phyloP scores from a whole-genome alignment of 2,113 vertebrate genomes.

The Lates calcarifer region DNA sequence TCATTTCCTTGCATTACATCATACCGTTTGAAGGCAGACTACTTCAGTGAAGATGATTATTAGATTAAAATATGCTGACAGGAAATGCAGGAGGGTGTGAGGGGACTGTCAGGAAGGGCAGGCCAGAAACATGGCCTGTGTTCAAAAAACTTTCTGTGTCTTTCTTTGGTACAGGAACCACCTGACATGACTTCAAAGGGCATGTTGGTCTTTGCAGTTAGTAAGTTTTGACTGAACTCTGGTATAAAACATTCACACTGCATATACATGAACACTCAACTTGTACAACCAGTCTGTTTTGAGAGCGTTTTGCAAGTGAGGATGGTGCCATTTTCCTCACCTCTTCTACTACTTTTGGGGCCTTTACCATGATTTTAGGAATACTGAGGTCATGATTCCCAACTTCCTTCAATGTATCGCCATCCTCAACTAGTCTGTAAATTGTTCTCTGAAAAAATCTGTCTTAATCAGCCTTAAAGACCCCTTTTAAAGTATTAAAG shows the following conservation, averaged over 20 bases:
- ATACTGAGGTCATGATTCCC: not conserved
- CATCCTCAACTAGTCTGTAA: not conserved
- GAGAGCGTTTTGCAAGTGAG: not conserved
- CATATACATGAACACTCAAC: not conserved
- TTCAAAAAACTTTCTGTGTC: not conserved
- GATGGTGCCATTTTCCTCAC: too few relatives aligned
- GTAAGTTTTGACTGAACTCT: not conserved
- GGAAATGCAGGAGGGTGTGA: slow-evolving; percentile 32
- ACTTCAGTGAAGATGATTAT: slow-evolving; percentile 6
- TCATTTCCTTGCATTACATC: slow-evolving; percentile 54
- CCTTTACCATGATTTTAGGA: not conserved
- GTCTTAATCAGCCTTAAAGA: not conserved
- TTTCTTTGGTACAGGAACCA: not conserved
- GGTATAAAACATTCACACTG: not conserved
- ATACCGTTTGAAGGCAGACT: slow-evolving; percentile 24
- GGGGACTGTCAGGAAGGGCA: slow-evolving; percentile 1
- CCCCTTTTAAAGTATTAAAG: too few relatives aligned
- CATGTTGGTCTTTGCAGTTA: not conserved
- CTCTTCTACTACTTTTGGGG: not conserved
- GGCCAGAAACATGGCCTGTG: not conserved
- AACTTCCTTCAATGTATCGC: not conserved
- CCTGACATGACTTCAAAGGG: not conserved
- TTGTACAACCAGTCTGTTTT: not conserved
- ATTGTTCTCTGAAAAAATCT: not conserved
- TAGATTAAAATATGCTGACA: slow-evolving; percentile 10